Percentiles rank a stretch among this genome's conserved stretches.
These are phyloP conservation scores for Pammene fasciana DNA, from an alignment of 2,888 invertebrate genomes.

Conservation along the genomic window DNA sequence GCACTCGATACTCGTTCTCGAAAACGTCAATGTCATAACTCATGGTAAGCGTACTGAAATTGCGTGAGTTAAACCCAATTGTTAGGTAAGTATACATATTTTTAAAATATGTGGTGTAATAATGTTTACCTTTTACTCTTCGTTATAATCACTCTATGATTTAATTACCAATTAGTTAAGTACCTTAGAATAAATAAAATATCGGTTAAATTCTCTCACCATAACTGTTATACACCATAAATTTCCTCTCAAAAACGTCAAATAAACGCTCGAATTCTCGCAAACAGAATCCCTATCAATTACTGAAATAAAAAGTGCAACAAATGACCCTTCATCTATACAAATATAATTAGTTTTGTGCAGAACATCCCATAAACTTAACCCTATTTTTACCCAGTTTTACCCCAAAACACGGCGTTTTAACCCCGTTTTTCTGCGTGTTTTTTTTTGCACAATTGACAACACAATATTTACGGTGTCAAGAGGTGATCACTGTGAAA, in stretches of 20 bases:
- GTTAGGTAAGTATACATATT: too few species aligned
- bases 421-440: conserved; percentile 67
- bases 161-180: too few species aligned
- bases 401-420: conserved; percentile 80
- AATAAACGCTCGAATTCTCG: conserved; percentile 56
- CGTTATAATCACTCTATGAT: too few species aligned
- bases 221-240: conserved; percentile 55
- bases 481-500: conserved; percentile 73
- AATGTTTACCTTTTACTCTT: too few species aligned
- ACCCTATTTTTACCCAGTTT: conserved; percentile 45
- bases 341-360: conserved; percentile 80
- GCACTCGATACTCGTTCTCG: too few species aligned
- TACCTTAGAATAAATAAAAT: too few species aligned
- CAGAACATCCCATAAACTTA: conserved; percentile 61
- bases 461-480: conserved; percentile 68
- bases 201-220: conserved; percentile 60
- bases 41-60: too few species aligned
- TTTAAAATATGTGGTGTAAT: too few species aligned
- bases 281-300: conserved; percentile 65
- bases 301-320: conserved; percentile 57
- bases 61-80: too few species aligned
- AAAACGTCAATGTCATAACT: too few species aligned
- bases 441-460: conserved; percentile 75
- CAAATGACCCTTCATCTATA: conserved; percentile 68
- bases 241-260: conserved; percentile 52